phyloP scores from a whole-genome alignment of 2,113 vertebrate species.

The Heliornis fulica region DNA sequence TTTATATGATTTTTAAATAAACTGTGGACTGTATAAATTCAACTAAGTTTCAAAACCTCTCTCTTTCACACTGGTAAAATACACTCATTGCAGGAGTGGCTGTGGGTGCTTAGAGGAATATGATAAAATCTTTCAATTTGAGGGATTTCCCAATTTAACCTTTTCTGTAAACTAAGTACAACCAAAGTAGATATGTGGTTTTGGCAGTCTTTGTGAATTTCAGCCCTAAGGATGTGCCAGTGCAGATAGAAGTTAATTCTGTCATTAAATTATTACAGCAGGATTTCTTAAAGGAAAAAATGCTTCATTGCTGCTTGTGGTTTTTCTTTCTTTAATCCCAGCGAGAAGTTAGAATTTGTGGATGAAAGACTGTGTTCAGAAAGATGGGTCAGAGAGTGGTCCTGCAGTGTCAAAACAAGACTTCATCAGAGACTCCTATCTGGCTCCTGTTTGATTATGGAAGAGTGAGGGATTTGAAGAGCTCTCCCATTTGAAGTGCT shows the following conservation, averaged over 20 bases:
- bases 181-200: not conserved
- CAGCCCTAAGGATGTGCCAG: not conserved
- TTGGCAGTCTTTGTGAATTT: not conserved
- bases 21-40: not conserved
- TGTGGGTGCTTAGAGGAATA: not conserved
- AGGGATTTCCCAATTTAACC: not conserved
- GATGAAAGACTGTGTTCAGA: not conserved
- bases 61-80: not conserved
- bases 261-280: not conserved
- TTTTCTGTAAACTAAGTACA: not conserved
- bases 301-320: not conserved
- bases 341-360: not conserved
- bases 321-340: not conserved
- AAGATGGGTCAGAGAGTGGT: not conserved
- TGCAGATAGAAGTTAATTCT: not conserved
- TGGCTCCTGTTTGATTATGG: no score
- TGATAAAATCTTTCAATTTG: not conserved
- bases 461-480: not conserved
- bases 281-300: not conserved
- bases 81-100: not conserved
- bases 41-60: not conserved
- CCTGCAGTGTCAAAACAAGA: not conserved
- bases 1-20: constrained; percentile 1
- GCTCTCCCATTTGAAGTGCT: not conserved
- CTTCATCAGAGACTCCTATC: not conserved